Conservation (phyloP, 2,797 vertebrate genomes). For the Otus scops region DNA sequence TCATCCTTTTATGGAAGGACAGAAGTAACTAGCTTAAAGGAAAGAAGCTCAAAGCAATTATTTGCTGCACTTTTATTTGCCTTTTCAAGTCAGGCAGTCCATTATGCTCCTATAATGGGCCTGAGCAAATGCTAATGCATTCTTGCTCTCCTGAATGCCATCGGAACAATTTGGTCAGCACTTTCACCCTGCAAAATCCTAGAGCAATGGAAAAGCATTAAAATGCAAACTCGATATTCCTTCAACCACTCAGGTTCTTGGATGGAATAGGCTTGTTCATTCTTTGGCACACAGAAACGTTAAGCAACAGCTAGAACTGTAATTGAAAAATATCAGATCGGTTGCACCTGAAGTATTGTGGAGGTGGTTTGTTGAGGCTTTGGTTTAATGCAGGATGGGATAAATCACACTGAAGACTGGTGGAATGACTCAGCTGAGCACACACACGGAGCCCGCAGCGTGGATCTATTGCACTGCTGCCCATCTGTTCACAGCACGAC, state of each 20-base stretch:
- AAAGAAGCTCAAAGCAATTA: background rate
- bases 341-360: background rate
- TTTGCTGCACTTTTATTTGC: background rate
- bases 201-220: background rate
- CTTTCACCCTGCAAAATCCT: background rate
- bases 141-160: background rate
- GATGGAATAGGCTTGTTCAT: background rate
- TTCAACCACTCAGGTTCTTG: background rate
- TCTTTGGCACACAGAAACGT: background rate
- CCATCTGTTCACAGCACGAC: background rate
- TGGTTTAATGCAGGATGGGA: background rate
- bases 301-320: background rate
- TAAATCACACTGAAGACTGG: background rate
- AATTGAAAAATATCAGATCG: background rate
- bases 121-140: background rate
- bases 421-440: background rate
- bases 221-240: background rate
- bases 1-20: background rate
- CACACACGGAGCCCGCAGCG: background rate
- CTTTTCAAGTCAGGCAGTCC: background rate
- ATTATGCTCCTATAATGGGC: background rate
- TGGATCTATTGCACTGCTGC: background rate
- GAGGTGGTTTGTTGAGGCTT: background rate
- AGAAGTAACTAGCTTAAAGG: background rate
- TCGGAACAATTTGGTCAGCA: background rate